phyloP scores from a whole-genome alignment of 2,888 invertebrate genomes.

The Corbicula japonica region DNA sequence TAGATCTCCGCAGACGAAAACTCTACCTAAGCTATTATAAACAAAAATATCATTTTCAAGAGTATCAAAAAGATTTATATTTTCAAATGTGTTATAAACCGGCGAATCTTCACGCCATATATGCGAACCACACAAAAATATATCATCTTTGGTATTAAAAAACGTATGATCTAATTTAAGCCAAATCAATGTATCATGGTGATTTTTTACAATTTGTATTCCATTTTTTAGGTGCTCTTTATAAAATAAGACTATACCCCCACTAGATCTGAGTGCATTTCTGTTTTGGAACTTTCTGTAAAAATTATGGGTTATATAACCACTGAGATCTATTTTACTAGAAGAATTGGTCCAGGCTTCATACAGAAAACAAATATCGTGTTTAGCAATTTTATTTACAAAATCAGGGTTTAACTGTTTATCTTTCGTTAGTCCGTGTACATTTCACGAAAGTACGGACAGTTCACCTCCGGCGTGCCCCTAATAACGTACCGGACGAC shows the following conservation, averaged over 20 bases:
- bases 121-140: constrained; percentile 39
- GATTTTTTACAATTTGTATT: constrained; percentile 30
- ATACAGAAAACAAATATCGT: background rate
- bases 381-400: background rate
- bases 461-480: too few species aligned
- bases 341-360: background rate
- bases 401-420: background rate
- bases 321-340: constrained; percentile 11
- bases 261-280: constrained; percentile 37
- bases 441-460: too few species aligned
- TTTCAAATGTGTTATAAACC: constrained; percentile 29
- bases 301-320: constrained; percentile 23
- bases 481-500: too few species aligned
- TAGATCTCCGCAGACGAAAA: background rate
- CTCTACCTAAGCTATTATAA: background rate
- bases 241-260: constrained; percentile 26
- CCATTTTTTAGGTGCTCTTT: constrained; percentile 27
- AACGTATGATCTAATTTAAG: constrained; percentile 34
- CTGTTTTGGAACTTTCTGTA: constrained; percentile 39
- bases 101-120: constrained; percentile 53
- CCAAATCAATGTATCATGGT: constrained; percentile 38
- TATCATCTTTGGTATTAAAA: too few species aligned
- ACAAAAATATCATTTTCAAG: constrained; percentile 24
- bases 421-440: too few species aligned
- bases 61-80: too few species aligned